phyloP scores from a whole-genome alignment of 2,113 vertebrate species.

The Ammodramus savannarum region DNA sequence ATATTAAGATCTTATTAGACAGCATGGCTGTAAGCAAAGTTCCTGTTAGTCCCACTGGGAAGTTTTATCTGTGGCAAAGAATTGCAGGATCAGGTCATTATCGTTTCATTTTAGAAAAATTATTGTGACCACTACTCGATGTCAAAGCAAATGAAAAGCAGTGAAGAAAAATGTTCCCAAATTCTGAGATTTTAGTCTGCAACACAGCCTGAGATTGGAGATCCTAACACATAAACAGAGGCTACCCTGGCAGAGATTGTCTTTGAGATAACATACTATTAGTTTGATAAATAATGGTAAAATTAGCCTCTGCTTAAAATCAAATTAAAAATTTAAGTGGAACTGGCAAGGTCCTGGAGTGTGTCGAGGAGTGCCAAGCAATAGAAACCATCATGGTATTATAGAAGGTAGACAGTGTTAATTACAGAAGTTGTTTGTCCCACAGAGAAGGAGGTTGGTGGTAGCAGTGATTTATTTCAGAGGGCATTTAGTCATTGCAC shows the following conservation, averaged over 20 bases:
- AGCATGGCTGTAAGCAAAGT: not conserved
- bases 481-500: constrained; percentile 14
- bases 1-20: not conserved
- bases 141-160: not conserved
- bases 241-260: not conserved
- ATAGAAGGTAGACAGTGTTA: not conserved
- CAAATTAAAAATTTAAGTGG: constrained; percentile 1
- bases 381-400: not conserved
- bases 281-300: not conserved
- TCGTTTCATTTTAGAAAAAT: not conserved
- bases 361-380: not conserved
- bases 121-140: not conserved
- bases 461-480: constrained; percentile 26
- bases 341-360: not conserved
- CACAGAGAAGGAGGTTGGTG: not conserved
- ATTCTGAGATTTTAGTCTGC: not conserved
- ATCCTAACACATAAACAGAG: not conserved
- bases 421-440: not conserved
- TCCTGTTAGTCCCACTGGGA: not conserved
- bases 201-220: not conserved
- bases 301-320: not conserved
- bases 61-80: not conserved
- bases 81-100: not conserved
- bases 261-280: not conserved
- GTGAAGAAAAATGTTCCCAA: not conserved